A percentile compares a stretch with the other conserved stretches of the same genome.
Evolutionary conservation across 2,797 vertebrate genomes (phyloP).

Genomic region (Pteropus rufus): DNA sequence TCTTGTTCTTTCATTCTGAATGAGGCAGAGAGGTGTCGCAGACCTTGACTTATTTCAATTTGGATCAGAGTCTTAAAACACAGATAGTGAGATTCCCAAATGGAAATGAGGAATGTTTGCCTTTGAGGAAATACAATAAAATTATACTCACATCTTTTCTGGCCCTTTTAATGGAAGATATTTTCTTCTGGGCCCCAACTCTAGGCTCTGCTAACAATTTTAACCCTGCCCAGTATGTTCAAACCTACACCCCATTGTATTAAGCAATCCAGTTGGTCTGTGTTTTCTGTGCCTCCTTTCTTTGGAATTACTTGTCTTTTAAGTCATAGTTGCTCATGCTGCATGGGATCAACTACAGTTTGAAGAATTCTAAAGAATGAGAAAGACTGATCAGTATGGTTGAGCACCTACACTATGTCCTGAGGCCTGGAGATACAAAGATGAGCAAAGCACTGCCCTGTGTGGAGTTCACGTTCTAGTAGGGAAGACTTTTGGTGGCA

Average conservation of each 20-base stretch:
- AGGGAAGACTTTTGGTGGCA: background rate
- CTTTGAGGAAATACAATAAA: slow-evolving; percentile 1
- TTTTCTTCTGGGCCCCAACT: background rate
- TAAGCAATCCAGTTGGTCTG: background rate
- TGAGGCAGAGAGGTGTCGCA: slow-evolving; percentile 69
- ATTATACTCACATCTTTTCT: background rate
- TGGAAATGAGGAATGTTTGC: slow-evolving; percentile 10
- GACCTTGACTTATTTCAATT: slow-evolving; percentile 66
- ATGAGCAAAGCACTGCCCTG: background rate
- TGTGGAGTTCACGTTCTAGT: background rate
- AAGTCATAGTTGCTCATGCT: background rate
- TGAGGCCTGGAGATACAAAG: background rate
- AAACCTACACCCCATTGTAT: background rate
- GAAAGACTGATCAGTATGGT: background rate
- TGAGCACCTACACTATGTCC: background rate
- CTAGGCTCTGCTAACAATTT: background rate
- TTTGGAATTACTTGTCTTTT: background rate
- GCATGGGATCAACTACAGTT: background rate
- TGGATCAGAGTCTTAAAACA: slow-evolving; percentile 13
- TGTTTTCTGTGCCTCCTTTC: background rate
- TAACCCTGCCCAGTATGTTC: background rate
- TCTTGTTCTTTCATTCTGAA: slow-evolving; percentile 71
- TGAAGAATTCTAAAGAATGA: background rate
- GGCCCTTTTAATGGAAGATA: background rate
- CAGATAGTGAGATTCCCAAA: background rate